phyloP scores from a whole-genome alignment of 2,797 vertebrate genomes.

The Lates japonicus region DNA sequence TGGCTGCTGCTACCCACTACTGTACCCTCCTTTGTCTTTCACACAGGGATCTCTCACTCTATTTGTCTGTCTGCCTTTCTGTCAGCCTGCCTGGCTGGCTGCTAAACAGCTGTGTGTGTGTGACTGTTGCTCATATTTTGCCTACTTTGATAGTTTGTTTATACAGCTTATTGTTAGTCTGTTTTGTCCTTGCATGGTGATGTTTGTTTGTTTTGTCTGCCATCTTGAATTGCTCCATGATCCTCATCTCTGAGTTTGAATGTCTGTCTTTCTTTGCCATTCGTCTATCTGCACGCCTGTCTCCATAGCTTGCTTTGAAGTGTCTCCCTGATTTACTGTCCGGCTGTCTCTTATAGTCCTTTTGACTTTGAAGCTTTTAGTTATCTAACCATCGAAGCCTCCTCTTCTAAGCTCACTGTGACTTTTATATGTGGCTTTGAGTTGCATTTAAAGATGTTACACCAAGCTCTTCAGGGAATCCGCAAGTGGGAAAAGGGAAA shows the following conservation, averaged over 20 bases:
- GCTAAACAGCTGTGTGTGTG: constrained; percentile 67
- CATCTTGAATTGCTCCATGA: constrained; percentile 52
- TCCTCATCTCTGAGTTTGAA: constrained; percentile 49
- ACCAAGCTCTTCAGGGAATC: constrained; percentile 69
- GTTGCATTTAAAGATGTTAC: constrained; percentile 67
- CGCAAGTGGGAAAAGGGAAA: constrained; percentile 80
- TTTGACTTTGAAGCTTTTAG: constrained; percentile 73
- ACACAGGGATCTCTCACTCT: constrained; percentile 76
- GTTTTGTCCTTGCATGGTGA: constrained; percentile 48
- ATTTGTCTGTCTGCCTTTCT: constrained; percentile 73
- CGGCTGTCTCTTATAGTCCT: constrained; percentile 71
- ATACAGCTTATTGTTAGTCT: constrained; percentile 57
- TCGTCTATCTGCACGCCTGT: constrained; percentile 47
- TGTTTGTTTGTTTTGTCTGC: constrained; percentile 67
- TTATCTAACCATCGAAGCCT: constrained; percentile 67
- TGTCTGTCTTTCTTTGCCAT: constrained; percentile 54
- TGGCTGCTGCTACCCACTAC: constrained; percentile 81
- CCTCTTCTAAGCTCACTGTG: constrained; percentile 58
- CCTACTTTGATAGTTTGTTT: constrained; percentile 65
- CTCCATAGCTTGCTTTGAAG: constrained; percentile 73
- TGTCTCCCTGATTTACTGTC: constrained; percentile 76
- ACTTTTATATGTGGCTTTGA: constrained; percentile 66
- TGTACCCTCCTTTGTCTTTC: constrained; percentile 84
- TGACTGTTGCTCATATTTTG: constrained; percentile 53
- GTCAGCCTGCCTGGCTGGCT: constrained; percentile 70